Conservation (phyloP, 2,113 vertebrate genomes). For the Thomomys bottae region DNA sequence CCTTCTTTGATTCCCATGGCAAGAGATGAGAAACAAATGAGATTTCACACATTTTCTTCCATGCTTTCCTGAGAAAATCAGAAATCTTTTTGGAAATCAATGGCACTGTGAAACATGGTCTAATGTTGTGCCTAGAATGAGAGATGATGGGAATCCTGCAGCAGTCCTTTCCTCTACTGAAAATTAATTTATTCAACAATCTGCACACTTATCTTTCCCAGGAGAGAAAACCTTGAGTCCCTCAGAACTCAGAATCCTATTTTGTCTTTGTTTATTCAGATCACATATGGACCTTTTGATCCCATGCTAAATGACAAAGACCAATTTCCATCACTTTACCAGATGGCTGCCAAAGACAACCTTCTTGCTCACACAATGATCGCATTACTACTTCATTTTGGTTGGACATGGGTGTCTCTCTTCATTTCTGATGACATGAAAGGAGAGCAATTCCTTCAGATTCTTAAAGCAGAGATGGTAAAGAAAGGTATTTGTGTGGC, state of each 20-base stretch:
- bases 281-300: neutral
- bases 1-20: neutral
- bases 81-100: neutral
- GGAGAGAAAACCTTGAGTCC: neutral
- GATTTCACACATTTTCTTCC: neutral
- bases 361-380: neutral
- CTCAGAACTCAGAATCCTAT: neutral
- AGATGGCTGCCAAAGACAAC: conserved; percentile 20
- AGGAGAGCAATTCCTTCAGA: conserved; percentile 28
- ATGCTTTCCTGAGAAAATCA: neutral
- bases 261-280: neutral
- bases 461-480: conserved; percentile 5
- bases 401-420: conserved; percentile 46
- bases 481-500: neutral
- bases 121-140: neutral
- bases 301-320: neutral
- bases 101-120: neutral
- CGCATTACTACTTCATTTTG: conserved; percentile 46
- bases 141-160: neutral
- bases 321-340: conserved; percentile 59
- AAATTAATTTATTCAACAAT: neutral
- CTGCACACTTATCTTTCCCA: too few relatives aligned
- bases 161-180: neutral
- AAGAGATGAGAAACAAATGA: neutral
- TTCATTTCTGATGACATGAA: conserved; percentile 43